phyloP scores from a whole-genome alignment of 2,113 vertebrate genomes.

The Callopanchax toddi region DNA sequence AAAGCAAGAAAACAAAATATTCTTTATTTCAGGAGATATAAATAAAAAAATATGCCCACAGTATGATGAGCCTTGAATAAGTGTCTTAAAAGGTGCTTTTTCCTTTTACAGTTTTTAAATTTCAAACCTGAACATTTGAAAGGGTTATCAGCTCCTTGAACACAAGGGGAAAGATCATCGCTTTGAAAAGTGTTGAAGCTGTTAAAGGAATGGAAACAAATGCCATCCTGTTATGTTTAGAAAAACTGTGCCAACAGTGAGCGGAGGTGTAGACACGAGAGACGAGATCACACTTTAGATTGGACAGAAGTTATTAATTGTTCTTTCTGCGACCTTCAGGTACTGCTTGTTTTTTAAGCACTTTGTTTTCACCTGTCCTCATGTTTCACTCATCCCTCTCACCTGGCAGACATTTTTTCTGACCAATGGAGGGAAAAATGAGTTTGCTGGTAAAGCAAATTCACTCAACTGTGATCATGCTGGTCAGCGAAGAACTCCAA shows the following conservation, averaged over 20 bases:
- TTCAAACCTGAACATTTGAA: no score
- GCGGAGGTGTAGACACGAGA: constrained; percentile 3
- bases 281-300: not conserved
- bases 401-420: constrained; percentile 24
- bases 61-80: no score
- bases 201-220: not conserved
- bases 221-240: not conserved
- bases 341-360: not conserved
- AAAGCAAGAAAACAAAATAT: no score
- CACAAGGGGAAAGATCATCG: no score
- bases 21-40: no score
- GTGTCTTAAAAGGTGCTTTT: no score
- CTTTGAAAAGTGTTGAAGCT: not conserved
- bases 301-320: not conserved
- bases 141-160: no score
- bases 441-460: constrained; percentile 44
- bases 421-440: constrained; percentile 14
- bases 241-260: not conserved
- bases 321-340: constrained; percentile 52
- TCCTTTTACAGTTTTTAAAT: no score
- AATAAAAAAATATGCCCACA: no score
- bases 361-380: constrained; percentile 31
- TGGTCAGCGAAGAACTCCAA: constrained; percentile 26
- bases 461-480: constrained; percentile 24
- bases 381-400: constrained; percentile 43